Conservation (phyloP, 1,140 invertebrate species). For the Caenorhabditis tropicalis region DNA sequence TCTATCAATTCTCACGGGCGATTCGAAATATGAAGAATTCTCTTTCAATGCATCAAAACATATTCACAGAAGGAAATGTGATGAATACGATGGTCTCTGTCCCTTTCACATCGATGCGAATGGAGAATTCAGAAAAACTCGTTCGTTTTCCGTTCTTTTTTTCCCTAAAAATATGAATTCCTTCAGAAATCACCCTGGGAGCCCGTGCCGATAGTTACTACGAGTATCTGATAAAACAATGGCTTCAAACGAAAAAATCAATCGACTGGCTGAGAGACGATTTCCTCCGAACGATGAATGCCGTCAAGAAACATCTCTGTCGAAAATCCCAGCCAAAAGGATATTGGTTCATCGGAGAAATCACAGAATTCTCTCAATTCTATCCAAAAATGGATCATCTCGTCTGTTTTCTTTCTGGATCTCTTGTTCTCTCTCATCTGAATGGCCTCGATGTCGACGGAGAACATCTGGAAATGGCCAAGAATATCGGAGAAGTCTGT, state of each 20-base stretch:
- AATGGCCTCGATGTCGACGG: constrained; percentile 79
- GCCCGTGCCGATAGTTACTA: constrained; percentile 91
- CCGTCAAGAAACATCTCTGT: constrained; percentile 83
- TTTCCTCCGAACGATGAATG: constrained; percentile 84
- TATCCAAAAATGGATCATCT: constrained; percentile 99
- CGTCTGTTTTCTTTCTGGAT: constrained; percentile 92
- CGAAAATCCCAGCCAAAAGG: constrained; percentile 83
- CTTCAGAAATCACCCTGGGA: constrained; percentile 83
- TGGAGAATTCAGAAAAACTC: constrained; percentile 80
- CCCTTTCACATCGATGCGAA: constrained; percentile 96
- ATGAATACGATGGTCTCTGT: constrained; percentile 87
- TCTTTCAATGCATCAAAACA: constrained; percentile 85
- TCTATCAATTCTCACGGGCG: constrained; percentile 80
- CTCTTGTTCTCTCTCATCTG: constrained; percentile 83
- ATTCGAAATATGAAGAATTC: constrained; percentile 82
- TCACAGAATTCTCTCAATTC: constrained; percentile 83
- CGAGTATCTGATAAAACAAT: constrained; percentile 90
- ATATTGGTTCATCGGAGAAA: constrained; percentile 87
- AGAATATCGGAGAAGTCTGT: constrained; percentile 88
- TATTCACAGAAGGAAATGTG: constrained; percentile 82
- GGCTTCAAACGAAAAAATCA: constrained; percentile 89
- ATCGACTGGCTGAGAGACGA: constrained; percentile 86
- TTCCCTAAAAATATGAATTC: too few species aligned
- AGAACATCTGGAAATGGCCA: constrained; percentile 85
- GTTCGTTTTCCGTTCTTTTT: neutral